Percentiles rank a stretch among this genome's conserved stretches.
Evolutionary conservation across 2,113 vertebrate species (phyloP).

Genomic region (Archocentrus centrarchus): DNA sequence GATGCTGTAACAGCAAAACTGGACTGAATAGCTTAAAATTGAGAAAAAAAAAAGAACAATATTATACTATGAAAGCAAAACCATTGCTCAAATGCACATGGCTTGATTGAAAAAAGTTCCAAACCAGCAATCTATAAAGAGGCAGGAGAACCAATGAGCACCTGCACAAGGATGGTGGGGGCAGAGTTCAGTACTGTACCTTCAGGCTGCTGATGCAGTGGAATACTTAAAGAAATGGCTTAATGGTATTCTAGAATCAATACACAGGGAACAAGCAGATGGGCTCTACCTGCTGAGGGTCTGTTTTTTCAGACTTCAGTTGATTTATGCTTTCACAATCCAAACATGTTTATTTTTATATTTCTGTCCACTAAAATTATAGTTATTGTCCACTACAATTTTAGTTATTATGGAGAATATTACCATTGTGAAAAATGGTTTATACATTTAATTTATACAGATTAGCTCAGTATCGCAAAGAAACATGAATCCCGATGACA

Average conservation of each 20-base stretch:
- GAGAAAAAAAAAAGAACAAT: neutral
- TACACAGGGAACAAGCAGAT: conserved; percentile 57
- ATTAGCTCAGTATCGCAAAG: neutral
- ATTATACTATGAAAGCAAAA: neutral
- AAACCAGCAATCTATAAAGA: conserved; percentile 16
- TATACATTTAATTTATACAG: neutral
- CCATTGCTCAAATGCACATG: neutral
- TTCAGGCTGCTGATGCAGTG: conserved; percentile 63
- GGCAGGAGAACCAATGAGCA: neutral
- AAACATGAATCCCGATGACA: neutral
- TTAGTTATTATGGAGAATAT: neutral
- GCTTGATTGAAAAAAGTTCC: neutral
- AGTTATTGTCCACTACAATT: neutral
- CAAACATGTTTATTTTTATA: conserved; percentile 22
- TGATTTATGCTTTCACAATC: conserved; percentile 42
- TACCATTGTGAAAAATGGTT: neutral
- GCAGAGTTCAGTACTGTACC: conserved; percentile 23
- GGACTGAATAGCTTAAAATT: neutral
- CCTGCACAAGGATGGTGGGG: neutral
- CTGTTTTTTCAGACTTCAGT: conserved; percentile 43
- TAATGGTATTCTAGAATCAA: conserved; percentile 71
- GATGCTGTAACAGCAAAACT: conserved; percentile 1
- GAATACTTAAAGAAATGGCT: conserved; percentile 66
- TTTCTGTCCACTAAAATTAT: neutral
- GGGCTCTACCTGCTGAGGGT: conserved; percentile 58